These are phyloP conservation scores for Poecilus cupreus DNA, from an alignment of 2,888 invertebrate species.

Conservation along the genomic window DNA sequence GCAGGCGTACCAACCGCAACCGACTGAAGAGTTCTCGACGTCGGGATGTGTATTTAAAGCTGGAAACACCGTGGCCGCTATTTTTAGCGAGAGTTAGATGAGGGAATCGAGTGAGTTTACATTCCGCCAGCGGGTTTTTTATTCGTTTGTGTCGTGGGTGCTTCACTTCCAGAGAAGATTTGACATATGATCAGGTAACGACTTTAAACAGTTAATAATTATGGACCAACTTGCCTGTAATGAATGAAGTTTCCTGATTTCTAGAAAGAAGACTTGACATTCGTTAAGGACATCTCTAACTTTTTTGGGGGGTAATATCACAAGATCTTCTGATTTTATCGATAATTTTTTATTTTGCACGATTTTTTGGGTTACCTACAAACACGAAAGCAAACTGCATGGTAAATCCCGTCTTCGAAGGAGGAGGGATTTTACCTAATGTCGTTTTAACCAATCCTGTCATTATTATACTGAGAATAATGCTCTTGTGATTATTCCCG, in stretches of 20 bases:
- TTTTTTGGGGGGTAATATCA: no score
- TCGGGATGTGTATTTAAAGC: constrained; percentile 50
- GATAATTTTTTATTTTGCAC: no score
- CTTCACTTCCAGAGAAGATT: not conserved
- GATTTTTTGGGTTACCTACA: no score
- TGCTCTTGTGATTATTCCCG: no score
- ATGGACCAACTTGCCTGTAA: not conserved
- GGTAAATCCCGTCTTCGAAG: no score
- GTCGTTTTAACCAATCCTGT: no score
- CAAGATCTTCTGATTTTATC: no score
- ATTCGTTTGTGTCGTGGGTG: constrained; percentile 42
- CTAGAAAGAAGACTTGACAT: not conserved
- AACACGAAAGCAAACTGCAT: no score
- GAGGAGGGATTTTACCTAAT: no score
- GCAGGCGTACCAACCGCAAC: not conserved
- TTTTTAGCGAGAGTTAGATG: constrained; percentile 53
- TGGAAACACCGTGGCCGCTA: constrained; percentile 54
- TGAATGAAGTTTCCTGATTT: constrained; percentile 2
- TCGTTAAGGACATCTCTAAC: no score
- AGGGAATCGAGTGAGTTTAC: constrained; percentile 57
- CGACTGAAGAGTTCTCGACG: constrained; percentile 25
- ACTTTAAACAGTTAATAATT: constrained; percentile 42
- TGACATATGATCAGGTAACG: constrained; percentile 33
- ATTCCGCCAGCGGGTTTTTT: constrained; percentile 52
- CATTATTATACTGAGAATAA: no score